A percentile compares a stretch with the other conserved stretches of the same genome.
Conservation (phyloP, 2,113 vertebrate species). For the Circaetus cinerascens region DNA sequence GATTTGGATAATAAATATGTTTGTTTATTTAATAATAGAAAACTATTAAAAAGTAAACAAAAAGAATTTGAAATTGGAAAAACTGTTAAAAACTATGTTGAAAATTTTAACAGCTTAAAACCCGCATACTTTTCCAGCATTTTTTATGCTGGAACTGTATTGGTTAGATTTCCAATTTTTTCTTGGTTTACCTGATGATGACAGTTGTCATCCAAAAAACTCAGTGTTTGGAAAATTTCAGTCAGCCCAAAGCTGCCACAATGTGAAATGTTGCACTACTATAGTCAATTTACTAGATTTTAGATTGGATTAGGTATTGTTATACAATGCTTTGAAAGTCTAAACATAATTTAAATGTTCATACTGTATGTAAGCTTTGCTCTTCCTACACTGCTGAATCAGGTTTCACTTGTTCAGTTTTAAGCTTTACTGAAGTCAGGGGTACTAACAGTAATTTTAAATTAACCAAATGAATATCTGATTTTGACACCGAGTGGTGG, state of each 20-base stretch:
- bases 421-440: not conserved
- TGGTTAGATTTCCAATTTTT: not conserved
- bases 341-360: not conserved
- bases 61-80: not conserved
- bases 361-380: not conserved
- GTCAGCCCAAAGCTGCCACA: not conserved
- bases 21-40: not conserved
- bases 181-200: not conserved
- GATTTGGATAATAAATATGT: not conserved
- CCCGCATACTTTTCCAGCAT: not conserved
- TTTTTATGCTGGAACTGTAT: not conserved
- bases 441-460: not conserved
- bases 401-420: not conserved
- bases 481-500: accelerated
- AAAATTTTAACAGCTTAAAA: not conserved
- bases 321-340: not conserved
- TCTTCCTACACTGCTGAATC: not conserved
- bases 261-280: not conserved
- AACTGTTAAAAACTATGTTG: not conserved
- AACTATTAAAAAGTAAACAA: not conserved
- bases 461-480: not conserved
- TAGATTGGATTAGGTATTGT: not conserved
- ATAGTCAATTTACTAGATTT: not conserved
- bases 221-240: not conserved
- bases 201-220: not conserved